Base-by-base conservation (phyloP, 2,113 vertebrate species). In the Gasterosteus nipponicus region DNA sequence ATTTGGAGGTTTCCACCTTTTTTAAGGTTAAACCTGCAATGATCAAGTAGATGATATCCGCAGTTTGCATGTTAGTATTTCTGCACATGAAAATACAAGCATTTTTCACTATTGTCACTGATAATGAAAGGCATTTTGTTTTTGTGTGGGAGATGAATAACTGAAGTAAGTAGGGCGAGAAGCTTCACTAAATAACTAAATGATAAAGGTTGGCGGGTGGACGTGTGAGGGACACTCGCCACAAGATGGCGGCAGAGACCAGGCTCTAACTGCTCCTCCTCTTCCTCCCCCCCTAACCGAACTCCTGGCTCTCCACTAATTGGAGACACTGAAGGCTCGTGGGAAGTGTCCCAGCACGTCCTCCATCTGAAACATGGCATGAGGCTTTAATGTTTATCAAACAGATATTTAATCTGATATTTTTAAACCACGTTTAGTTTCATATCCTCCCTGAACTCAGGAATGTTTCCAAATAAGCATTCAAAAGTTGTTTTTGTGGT, bases 241-340 rank as follows among this genome's bases (percentile, higher is more conserved):
- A 92, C 76, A 11, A 63, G 91, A 66, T 75, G 91, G 87, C 80
- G 82, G 86, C 87, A 89, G 84, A 89, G 81, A 77, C 68, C 47
- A 0, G 5, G 1, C 26, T 15, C 49, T n/a, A 70, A 10, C 39
- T 15, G 5, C 39, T 26, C 42, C 14, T 64, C 16, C 54, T 12
- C 26, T 6, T 78, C 33, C 12, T 1, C 47, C n/a, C 19, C 19
- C 15, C n/a, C 39, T 26, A 35, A 41, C 77, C 69, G 57, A 38
- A 75, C 74, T 57, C 31, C 18, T 2, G 61, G 57, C 77, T 87
- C 42, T 46, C 31, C 7, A 22, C 81, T 64, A n/a, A 59, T 79
- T 63, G 59, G 70, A 77, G 68, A 42, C 42, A 18, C 62, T 19
- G 35, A 6, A 47, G 80, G 18, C 47, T 38, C 39, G 54, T 64